Evolutionary conservation across 2,888 invertebrate species (phyloP), one percentile per base, ranked within the genome.

Genomic region (Noctua comes): DNA sequence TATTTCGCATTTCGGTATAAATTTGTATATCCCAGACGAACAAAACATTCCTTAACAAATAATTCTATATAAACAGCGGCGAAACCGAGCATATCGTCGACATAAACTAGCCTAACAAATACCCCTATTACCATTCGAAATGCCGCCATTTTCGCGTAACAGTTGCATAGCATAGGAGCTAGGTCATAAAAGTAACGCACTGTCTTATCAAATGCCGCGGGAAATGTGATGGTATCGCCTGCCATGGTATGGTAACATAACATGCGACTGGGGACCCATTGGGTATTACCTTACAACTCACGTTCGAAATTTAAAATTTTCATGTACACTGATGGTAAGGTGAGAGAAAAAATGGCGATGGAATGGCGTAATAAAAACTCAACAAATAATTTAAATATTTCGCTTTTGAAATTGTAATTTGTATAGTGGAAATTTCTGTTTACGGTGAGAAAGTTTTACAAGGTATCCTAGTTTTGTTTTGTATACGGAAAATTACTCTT

Each of bases 201-300:
- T 90, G 91, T 90, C 93, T 93, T 93, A 93, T 93, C 93, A 93
- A 91, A 93, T 92, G 93, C 92, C 92, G 91, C 88, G 90, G 92
- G 86, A 91, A 91, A 91, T 91, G 91, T 90, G 92, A 91, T 91
- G 89, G 88, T 88, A 89, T 88, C 90, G 88, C 81, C 81, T 88
- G 84, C 88, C 86, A 90, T 40, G 13, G 40, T 24, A 27, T 90
- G 90, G 88, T 83, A 88, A 40, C 88, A 90, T 92, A 93, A 96
- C 92, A 88, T 92, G 88, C 94, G 92, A 82, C 95, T 87, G 82
- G 95, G 96, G 96, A 95, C 92, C 94, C 85, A 92, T 95, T 92
- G 88, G 90, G 90, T 92, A 92, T 93, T 93, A 92, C 94, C 93
- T 93, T 92, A 94, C 92, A 92, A 91, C 87, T 89, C 89, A 89